These are phyloP conservation scores for Chaenodraco wilsoni DNA, from an alignment of 2,797 vertebrate species.

Conservation along the genomic window DNA sequence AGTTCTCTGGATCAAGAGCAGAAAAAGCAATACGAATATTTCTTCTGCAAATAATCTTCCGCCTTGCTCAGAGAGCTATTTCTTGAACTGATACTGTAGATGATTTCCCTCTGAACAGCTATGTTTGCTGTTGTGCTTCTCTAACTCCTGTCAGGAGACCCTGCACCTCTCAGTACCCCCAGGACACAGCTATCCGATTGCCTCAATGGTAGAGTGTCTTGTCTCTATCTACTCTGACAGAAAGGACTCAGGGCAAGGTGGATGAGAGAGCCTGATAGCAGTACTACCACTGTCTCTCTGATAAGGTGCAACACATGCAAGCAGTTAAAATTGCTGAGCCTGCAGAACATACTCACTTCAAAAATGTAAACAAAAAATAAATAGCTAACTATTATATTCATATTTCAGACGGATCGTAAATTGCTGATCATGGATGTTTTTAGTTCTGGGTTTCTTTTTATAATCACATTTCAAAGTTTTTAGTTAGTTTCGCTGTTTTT, in stretches of 20 bases:
- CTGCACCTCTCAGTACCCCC: constrained; percentile 19
- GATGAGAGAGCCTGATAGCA: constrained; percentile 49
- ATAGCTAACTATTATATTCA: not conserved
- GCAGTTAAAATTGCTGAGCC: constrained; percentile 25
- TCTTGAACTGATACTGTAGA: constrained; percentile 23
- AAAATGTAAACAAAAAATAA: not conserved
- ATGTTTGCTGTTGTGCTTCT: constrained; percentile 36
- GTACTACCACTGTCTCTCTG: constrained; percentile 31
- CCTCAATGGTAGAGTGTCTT: constrained; percentile 35
- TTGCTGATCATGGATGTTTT: constrained; percentile 1
- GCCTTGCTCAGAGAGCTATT: constrained; percentile 21
- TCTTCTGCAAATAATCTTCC: constrained; percentile 31
- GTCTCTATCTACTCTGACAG: constrained; percentile 47
- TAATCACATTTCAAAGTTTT: not conserved
- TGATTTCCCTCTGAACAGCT: constrained; percentile 38
- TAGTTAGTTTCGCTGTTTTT: not conserved
- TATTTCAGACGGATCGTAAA: constrained; percentile 31
- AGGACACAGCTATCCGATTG: constrained; percentile 51
- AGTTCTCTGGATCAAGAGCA: constrained; percentile 52
- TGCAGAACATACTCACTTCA: constrained; percentile 15
- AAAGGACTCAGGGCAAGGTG: constrained; percentile 49
- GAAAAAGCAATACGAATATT: constrained; percentile 4
- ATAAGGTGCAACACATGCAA: constrained; percentile 31
- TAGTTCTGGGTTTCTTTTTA: not conserved
- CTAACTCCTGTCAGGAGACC: constrained; percentile 38